A percentile compares a stretch with the other conserved stretches of the same genome.
These are phyloP conservation scores for Phanerotoma sp. DNA, from an alignment of 2,888 invertebrate genomes.

Conservation along the genomic window DNA sequence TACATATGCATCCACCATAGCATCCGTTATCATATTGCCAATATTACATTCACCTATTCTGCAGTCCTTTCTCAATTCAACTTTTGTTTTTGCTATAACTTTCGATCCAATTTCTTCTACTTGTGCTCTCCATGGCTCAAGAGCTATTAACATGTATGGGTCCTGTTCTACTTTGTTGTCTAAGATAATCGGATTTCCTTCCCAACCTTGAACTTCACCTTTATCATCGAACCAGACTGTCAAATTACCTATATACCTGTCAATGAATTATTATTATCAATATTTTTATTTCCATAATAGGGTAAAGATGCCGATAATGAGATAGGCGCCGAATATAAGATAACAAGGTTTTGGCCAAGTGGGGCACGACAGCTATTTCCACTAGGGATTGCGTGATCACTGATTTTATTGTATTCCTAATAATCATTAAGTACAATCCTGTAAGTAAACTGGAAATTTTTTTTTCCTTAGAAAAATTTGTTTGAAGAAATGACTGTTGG, in stretches of 20 bases:
- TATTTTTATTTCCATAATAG: too few relatives aligned
- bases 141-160: conserved; percentile 61
- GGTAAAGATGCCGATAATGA: too few relatives aligned
- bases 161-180: conserved; percentile 67
- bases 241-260: conserved; percentile 74
- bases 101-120: conserved; percentile 62
- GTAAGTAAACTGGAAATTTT: too few relatives aligned
- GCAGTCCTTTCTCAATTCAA: conserved; percentile 64
- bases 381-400: too few relatives aligned
- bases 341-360: too few relatives aligned
- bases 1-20: conserved; percentile 64
- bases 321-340: too few relatives aligned
- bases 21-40: conserved; percentile 73
- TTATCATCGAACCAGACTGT: conserved; percentile 69
- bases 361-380: too few relatives aligned
- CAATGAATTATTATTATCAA: background rate
- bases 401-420: too few relatives aligned
- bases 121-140: conserved; percentile 64
- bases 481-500: background rate
- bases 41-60: conserved; percentile 69
- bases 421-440: too few relatives aligned
- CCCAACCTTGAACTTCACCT: conserved; percentile 67
- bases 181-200: conserved; percentile 74
- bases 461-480: too few relatives aligned
- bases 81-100: conserved; percentile 64